These are phyloP conservation scores for Drosophila setosimentum DNA, from an alignment of 2,888 invertebrate species.

Conservation along the genomic window DNA sequence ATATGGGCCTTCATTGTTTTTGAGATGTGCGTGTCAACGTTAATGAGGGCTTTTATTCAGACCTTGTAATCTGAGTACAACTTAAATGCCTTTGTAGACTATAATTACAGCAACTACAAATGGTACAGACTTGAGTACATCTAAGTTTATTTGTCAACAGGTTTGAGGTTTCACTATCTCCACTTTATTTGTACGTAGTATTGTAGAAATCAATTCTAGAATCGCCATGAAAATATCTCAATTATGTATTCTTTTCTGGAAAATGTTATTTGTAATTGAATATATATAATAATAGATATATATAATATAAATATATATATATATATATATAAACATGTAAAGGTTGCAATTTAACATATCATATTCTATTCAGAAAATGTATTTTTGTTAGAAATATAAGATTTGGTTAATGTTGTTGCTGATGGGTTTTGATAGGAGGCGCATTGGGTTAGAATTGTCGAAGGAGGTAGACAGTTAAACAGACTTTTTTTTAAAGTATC, in stretches of 20 bases:
- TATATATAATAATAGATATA: too few relatives aligned
- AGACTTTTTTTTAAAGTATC: not conserved
- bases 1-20: not conserved
- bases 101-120: slow-evolving; percentile 5
- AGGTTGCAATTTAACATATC: not conserved
- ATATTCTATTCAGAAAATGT: not conserved
- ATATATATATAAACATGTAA: too few relatives aligned
- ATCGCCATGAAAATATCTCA: not conserved
- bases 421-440: not conserved
- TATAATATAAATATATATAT: too few relatives aligned
- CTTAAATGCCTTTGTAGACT: not conserved
- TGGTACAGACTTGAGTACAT: too few relatives aligned
- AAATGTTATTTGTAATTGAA: not conserved
- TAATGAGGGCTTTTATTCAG: slow-evolving; percentile 8
- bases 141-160: not conserved
- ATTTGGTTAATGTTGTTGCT: not conserved
- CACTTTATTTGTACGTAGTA: not conserved
- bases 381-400: not conserved
- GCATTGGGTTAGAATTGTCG: not conserved
- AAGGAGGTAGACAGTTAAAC: not conserved
- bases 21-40: slow-evolving; percentile 8
- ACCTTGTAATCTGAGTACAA: not conserved
- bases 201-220: not conserved
- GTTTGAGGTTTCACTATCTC: not conserved
- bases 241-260: not conserved